Percentiles rank a stretch among this genome's conserved stretches.
Evolutionary conservation across 2,797 vertebrate genomes (phyloP).

Genomic region (Mareca strepera): DNA sequence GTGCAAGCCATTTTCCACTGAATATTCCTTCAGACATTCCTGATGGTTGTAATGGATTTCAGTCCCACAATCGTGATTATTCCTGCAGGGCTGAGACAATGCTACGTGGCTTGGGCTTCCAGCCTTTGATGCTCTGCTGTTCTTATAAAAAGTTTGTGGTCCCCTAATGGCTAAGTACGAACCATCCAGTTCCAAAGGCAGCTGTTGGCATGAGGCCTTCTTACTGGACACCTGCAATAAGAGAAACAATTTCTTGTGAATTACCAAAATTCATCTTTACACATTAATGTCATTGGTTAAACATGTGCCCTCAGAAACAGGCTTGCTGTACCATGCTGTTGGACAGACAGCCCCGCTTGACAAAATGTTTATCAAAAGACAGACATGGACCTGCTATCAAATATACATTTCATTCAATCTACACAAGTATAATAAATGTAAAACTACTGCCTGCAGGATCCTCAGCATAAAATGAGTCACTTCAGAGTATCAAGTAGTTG

Average conservation of each 20-base stretch:
- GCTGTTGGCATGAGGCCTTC: slow-evolving; percentile 44
- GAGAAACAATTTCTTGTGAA: slow-evolving; percentile 40
- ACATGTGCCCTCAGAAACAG: neutral
- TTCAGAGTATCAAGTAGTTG: slow-evolving; percentile 63
- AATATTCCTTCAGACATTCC: neutral
- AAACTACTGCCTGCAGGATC: slow-evolving; percentile 53
- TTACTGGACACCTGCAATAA: slow-evolving; percentile 60
- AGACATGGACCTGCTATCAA: slow-evolving; percentile 53
- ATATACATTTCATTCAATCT: slow-evolving; percentile 55
- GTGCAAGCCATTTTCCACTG: neutral
- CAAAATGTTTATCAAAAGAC: slow-evolving; percentile 37
- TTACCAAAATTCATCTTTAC: neutral
- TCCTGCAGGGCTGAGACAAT: slow-evolving; percentile 45
- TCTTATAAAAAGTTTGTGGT: slow-evolving; percentile 50
- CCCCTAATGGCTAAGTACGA: slow-evolving; percentile 78
- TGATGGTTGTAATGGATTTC: neutral
- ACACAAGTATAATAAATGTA: slow-evolving; percentile 56
- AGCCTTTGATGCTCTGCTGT: neutral
- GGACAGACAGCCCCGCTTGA: neutral
- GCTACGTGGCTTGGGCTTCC: neutral
- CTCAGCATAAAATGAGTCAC: slow-evolving; percentile 61
- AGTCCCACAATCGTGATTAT: slow-evolving; percentile 8
- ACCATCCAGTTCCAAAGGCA: slow-evolving; percentile 73
- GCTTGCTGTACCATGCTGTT: neutral
- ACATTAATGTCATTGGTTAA: neutral